Evolutionary conservation across 2,888 invertebrate species (phyloP), one percentile per base, ranked within the genome.

Genomic region (Volucella bombylans): DNA sequence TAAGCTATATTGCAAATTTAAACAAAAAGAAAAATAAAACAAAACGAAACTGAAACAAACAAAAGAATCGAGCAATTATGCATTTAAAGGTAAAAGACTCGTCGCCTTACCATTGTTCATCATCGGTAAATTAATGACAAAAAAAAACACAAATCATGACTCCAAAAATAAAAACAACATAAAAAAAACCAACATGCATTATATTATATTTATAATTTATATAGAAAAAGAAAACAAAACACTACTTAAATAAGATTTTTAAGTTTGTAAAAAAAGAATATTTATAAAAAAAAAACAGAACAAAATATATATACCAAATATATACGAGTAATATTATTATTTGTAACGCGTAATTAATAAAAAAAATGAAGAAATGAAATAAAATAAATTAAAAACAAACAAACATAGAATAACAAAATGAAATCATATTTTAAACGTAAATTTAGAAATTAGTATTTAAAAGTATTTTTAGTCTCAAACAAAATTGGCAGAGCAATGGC

Each of bases 251-350:
- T 57, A 72, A 67, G 59, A 68, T 77, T 77, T 77, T 69, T 82
- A 78, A 82, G 77, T 86, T 86, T 86, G 81, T 82, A 86, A 69
- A 82, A 80, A 86, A 61, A 64, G 12, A 62, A 81, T 76, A 57
- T 76, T 76, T 72, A 72, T 61, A 62, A 67, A 67, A 59, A 52
- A 85, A 67, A 73, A 82, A 59, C 14, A 55, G 45, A 12, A 8
- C 49, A 18, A 62, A 54, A 57, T 41, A 73, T 45, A 73, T 69
- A 55, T 62, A 59, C 52, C 61, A 69, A 67, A 65, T 61, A 73
- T 72, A 72, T 74, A 68, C 41, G 73, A 79, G 67, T 76, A 71
- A 74, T 64, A 67, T 38, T 76, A 81, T 85, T 81, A 73, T 78
- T 78, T 64, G 77, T 77, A 73, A 81, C 72, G 67, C 59, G 72